Conservation (phyloP, 2,888 invertebrate genomes). For the Dichetophora obliterata region DNA sequence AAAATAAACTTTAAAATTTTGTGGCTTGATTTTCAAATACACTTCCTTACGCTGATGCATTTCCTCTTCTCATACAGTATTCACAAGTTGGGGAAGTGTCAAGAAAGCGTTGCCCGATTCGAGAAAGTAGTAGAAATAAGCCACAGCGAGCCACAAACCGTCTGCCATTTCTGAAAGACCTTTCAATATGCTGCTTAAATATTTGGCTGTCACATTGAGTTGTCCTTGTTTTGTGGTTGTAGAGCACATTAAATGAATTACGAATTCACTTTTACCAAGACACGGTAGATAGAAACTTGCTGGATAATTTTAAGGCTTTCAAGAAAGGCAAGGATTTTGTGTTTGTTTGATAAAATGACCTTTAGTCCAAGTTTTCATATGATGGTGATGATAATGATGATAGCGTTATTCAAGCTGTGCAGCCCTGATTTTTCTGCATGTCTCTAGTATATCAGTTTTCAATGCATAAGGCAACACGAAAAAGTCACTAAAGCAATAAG, state of each 20-base stretch:
- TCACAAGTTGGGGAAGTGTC: background rate
- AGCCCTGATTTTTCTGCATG: no score
- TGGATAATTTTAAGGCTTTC: no score
- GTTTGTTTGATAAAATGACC: no score
- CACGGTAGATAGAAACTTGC: background rate
- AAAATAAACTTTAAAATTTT: no score
- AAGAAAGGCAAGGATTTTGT: no score
- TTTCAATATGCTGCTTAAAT: background rate
- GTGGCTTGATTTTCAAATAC: no score
- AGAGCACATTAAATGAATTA: background rate
- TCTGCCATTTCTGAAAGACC: background rate
- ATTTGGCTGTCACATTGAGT: background rate
- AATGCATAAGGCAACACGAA: no score
- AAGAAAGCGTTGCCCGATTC: background rate
- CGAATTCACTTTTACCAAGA: background rate
- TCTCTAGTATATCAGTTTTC: no score
- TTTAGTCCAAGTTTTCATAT: no score
- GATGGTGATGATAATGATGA: no score
- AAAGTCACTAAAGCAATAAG: no score
- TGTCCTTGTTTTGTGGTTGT: background rate
- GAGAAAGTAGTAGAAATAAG: background rate
- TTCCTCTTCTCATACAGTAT: background rate
- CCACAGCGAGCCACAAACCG: background rate
- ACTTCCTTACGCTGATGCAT: background rate
- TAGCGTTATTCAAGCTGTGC: no score